Evolutionary conservation across 2,888 invertebrate species (phyloP), one percentile per base, ranked within the genome.

Genomic region (Rotaria magnacalcarata): DNA sequence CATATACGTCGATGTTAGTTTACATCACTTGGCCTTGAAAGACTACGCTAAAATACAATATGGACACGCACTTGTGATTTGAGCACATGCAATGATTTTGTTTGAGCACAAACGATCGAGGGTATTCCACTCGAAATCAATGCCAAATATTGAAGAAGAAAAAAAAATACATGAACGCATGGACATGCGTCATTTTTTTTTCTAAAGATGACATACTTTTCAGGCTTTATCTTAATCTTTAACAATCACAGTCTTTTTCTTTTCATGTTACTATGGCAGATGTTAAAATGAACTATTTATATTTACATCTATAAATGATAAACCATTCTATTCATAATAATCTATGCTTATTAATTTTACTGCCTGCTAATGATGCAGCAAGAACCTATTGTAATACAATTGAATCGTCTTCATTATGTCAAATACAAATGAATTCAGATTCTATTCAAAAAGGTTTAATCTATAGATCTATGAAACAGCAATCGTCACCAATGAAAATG

Each of bases 1-100:
- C 34, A 67, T 6, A 67, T 34, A 67, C 16, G 34, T 34, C 11
- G 34, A 67, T 67, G 67, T 67, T 67, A 16, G 34, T 67, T 67
- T 67, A 67, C 34, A 67, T 67, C 67, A 67, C 67, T 67, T 34
- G 34, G 34, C 67, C 67, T 67, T 67, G 67, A 67, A 34, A 19
- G 27, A 27, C 67, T 67, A 67, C 34, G 19, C 34, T 34, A 67
- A 67, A 34, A 19, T 34, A 67, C 34, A 67, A 67, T 67, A 67
- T 34, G 67, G 67, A 67, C 67, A 67, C 67, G 67, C 67, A 67
- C 67, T 67, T 67, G 34, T 67, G 67, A 67, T 67, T 67, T 67
- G 67, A 67, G 67, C 67, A 41, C 67, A 67, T 16, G 67, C 67
- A 67, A 67, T 67, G 67, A 67, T 67, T 67, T 67, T 67, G 67